Conservation (phyloP, 2,113 vertebrate species). For the Myiozetetes cayanensis region DNA sequence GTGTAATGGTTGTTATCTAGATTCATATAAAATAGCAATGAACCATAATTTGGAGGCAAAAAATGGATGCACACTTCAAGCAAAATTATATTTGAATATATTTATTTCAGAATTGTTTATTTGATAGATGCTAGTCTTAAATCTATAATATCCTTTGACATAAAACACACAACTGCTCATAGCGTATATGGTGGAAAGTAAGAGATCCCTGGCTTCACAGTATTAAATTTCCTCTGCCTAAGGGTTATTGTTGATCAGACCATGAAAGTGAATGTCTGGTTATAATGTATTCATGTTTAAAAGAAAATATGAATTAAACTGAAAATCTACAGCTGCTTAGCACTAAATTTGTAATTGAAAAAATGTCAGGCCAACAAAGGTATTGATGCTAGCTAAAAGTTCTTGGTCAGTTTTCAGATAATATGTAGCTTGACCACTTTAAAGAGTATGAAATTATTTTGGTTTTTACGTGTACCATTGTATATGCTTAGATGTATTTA, state of each 20-base stretch:
- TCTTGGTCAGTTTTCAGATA: background rate
- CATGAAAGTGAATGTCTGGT: constrained; percentile 50
- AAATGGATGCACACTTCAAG: background rate
- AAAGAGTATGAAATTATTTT: background rate
- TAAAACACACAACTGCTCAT: background rate
- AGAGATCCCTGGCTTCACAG: constrained; percentile 42
- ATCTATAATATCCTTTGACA: background rate
- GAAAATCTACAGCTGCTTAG: background rate
- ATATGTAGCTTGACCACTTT: background rate
- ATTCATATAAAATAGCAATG: background rate
- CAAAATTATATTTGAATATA: background rate
- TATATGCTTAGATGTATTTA: background rate
- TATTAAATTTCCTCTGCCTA: constrained; percentile 67
- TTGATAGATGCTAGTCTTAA: background rate
- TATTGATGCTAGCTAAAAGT: background rate
- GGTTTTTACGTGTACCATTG: background rate
- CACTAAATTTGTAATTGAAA: background rate
- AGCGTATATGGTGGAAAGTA: constrained; percentile 1
- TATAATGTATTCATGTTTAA: constrained; percentile 30
- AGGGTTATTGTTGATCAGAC: constrained; percentile 60
- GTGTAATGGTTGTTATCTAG: background rate
- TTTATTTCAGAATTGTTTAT: constrained; percentile 1
- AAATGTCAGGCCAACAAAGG: background rate
- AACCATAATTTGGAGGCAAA: background rate
- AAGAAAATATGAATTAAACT: background rate